Evolutionary conservation across 2,888 invertebrate genomes (phyloP), one percentile per base, ranked within the genome.

Genomic region (Microchrysa polita): DNA sequence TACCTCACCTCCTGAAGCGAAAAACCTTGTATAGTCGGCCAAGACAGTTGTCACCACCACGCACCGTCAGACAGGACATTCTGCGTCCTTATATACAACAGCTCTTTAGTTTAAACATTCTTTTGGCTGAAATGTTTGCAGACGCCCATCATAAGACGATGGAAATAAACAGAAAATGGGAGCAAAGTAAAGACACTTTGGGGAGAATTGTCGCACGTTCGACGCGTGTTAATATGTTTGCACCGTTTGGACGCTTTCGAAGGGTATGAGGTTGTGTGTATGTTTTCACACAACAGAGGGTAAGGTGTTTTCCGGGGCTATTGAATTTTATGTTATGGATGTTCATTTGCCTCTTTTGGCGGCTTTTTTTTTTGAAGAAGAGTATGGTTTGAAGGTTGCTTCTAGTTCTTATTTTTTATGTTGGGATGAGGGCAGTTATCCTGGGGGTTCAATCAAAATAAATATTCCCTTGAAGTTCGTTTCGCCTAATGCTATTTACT

Each of bases 221-320:
- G 48, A 55, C 23, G 61, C 27, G 27, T 18, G 44, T 69, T 55
- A 69, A 69, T 55, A 69, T 55, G 20, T 69, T 34, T 48, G 48
- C 16, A n/a, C 48, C 16, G 48, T 48, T 14, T 57, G 10, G 42
- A 16, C 18, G 27, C 27, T 7, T 34, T n/a, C n/a, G 27, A 5
- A 55, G 42, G 69, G 20, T 52, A 53, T 27, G 55, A 67, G 55
- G 27, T 5, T 67, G n/a, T 34, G 53, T 53, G 10, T 67, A n/a
- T n/a, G n/a, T n/a, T n/a, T n/a, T n/a, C n/a, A n/a, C n/a, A n/a
- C n/a, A n/a, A n/a, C n/a, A n/a, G 2, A 53, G 67, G 18, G 10
- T 57, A 55, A 18, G 23, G 22, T 55, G 42, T 69, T 55, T 55
- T 57, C n/a, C 23, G 34, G 67, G 18, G 27, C 42, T 55, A 18